These are phyloP conservation scores for Trachelus iudaicus DNA, from an alignment of 2,888 invertebrate species.

Conservation along the genomic window DNA sequence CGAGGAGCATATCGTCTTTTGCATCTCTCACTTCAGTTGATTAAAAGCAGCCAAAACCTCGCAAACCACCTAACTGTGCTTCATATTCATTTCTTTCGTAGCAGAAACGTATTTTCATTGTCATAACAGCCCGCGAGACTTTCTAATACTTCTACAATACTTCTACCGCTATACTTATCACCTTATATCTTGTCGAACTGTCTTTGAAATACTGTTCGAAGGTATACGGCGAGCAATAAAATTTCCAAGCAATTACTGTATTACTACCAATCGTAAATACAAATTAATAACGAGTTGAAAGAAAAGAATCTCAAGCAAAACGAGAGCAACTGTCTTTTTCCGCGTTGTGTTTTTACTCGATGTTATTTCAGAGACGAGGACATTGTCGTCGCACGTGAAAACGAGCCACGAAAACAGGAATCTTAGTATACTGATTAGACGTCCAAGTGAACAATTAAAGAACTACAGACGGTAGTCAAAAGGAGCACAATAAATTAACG, in stretches of 20 bases:
- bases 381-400: neutral
- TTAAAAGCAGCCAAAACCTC: neutral
- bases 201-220: neutral
- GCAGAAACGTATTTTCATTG: neutral
- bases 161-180: neutral
- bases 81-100: neutral
- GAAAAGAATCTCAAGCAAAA: neutral
- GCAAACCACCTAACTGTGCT: neutral
- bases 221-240: neutral
- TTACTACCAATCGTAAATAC: neutral
- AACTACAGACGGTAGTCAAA: neutral
- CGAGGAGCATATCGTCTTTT: neutral
- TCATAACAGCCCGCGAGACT: neutral
- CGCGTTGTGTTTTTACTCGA: slow-evolving; percentile 12
- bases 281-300: neutral
- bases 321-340: neutral
- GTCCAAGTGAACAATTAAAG: slow-evolving; percentile 11
- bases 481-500: neutral
- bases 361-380: slow-evolving; percentile 17
- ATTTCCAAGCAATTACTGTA: neutral
- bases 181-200: neutral
- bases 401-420: slow-evolving; percentile 13
- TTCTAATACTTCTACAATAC: neutral
- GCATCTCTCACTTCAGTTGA: neutral
- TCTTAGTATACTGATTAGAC: neutral